Conservation (phyloP, 2,888 invertebrate genomes). For the Drosophila hamatofila region DNA sequence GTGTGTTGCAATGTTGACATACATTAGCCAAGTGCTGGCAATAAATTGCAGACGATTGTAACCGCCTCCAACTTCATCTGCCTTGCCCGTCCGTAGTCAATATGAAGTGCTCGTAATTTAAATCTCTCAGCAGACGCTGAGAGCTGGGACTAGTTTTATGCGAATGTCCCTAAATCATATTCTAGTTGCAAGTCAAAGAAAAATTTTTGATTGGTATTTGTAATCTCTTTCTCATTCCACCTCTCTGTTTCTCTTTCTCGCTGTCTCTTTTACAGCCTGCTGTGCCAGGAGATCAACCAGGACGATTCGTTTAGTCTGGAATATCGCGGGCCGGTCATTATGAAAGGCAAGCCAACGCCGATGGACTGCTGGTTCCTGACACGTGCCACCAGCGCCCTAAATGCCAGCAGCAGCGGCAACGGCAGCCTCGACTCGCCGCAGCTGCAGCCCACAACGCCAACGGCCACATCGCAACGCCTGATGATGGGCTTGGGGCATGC, state of each 20-base stretch:
- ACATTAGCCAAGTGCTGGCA: slow-evolving; percentile 31
- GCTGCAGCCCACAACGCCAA: slow-evolving; percentile 70
- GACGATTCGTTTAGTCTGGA: slow-evolving; percentile 94
- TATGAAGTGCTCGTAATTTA: slow-evolving; percentile 17
- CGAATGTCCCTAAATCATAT: slow-evolving; percentile 42
- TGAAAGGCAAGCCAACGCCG: slow-evolving; percentile 97
- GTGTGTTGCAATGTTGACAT: slow-evolving; percentile 11
- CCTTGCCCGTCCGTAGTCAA: not conserved
- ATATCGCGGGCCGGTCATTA: slow-evolving; percentile 94
- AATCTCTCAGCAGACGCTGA: slow-evolving; percentile 23
- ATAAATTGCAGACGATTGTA: slow-evolving; percentile 26
- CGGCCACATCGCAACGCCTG: slow-evolving; percentile 50
- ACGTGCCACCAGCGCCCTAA: slow-evolving; percentile 72
- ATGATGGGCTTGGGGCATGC: slow-evolving; percentile 58
- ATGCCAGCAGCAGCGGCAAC: slow-evolving; percentile 62
- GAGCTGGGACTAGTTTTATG: slow-evolving; percentile 5
- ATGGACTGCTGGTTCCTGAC: slow-evolving; percentile 97
- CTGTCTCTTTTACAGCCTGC: slow-evolving; percentile 87
- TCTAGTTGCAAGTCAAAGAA: not conserved
- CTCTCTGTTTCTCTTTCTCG: not conserved
- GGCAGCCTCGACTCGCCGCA: slow-evolving; percentile 76
- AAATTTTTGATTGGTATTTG: slow-evolving; percentile 4
- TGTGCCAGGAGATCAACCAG: slow-evolving; percentile 92
- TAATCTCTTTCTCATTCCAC: not conserved
- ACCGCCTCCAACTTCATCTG: not conserved